Base-by-base conservation (phyloP, 2,888 invertebrate species). In the Portevinia maculata region DNA sequence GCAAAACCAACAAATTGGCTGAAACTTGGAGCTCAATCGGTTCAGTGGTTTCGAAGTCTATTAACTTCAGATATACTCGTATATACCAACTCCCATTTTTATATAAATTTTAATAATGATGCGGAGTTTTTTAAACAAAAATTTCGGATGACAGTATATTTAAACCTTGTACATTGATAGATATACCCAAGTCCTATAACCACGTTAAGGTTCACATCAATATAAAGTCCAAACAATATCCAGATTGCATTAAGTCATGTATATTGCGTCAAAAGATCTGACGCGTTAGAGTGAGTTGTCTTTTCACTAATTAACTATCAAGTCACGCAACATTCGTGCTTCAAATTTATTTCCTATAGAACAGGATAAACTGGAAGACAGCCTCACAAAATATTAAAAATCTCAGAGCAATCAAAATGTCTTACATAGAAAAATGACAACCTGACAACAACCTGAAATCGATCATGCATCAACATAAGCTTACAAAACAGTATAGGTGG, bases 401-500 rank as follows among this genome's bases (percentile, higher is more conserved):
- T 28, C 21, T 52, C 2, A 13, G n/a, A 4, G 6, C 50, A 11
- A 24, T 7, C 11, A 52, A 39, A 62, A 6, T 62, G 11, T 39
- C 55, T 6, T 19, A 21, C 57, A 59, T 13, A 19, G 24, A 59
- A 59, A 30, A 59, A 37, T 67, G 59, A 59, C 65, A 74, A n/a
- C 39, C 46, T 50, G 57, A 24, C 53, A 59, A n/a, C 21, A 53
- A 55, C 19, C 6, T 9, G 32, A 59, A 67, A 53, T 53, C 30
- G 44, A 53, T 75, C 44, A 11, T 21, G 15, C 8, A n/a, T 21
- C 57, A 57, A 41, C 24, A 28, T 24, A 13, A 52, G 21, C 21
- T 3, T 3, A 8, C 30, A 19, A n/a, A n/a, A n/a, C n/a, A n/a
- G 37, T 55, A 37, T 55, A 13, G 11, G 19, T 55, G 62, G 30